Base-by-base conservation (phyloP, 1,140 invertebrate genomes). In the Drosophila nigromelanica region DNA sequence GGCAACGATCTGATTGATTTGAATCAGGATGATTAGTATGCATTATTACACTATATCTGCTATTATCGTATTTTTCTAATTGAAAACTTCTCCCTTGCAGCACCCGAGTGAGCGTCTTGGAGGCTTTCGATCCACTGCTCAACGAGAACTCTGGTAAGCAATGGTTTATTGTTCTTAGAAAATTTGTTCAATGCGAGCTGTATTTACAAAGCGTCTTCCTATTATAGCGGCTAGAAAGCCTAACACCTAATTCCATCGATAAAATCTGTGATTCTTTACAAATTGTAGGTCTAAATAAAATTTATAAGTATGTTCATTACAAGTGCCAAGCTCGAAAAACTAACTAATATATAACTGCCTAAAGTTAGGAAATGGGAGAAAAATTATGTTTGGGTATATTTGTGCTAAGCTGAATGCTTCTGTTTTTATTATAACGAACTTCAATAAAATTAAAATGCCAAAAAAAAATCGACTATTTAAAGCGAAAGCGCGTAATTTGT, bases 51-150 rank as follows among this genome's bases (percentile, higher is more conserved):
- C 5, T 27, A 0, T n/a, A 15, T 6, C 2, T 15, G 5, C 18
- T 0, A 27, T 33, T 7, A 2, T 48, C 12, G 50, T 51, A 50
- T 55, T 50, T 54, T 8, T 35, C 33, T 58, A 58, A 51, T 52
- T 61, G 24, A 56, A 56, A 12, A 52, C 33, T 33, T 60, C 33
- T 45, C 14, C 45, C 11, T 80, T 91, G 15, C 77, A 89, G 92
- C 76, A 78, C 91, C 73, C 93, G 95, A 91, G 95, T 96, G 64
- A 96, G 96, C 92, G 95, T 97, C 69, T 92, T 97, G 77, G 96
- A 97, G 92, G 96, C 95, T 58, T 97, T 97, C 92, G 96, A 97
- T 94, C 96, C 96, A 68, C 93, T 97, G 90, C 93, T 96, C 71
- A 93, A 93, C 52, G 91, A 92, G 39, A 82, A 89, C 52, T 67